phyloP scores from a whole-genome alignment of 2,797 vertebrate genomes.

The Pangasius macronema region DNA sequence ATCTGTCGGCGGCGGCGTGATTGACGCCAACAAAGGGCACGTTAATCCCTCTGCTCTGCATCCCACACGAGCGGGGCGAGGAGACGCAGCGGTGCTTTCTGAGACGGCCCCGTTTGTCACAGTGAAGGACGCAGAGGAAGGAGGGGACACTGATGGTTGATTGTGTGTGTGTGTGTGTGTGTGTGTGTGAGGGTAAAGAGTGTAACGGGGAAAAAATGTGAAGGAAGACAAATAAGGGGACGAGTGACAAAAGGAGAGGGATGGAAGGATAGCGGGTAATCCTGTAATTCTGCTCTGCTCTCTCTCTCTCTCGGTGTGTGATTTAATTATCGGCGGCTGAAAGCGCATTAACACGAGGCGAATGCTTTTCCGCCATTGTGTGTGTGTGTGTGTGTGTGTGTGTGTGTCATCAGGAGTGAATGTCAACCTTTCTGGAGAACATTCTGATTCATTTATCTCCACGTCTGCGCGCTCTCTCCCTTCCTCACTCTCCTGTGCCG shows the following conservation, averaged over 20 bases:
- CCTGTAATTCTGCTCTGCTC: slow-evolving; percentile 69
- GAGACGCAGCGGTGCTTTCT: slow-evolving; percentile 45
- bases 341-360: slow-evolving; percentile 84
- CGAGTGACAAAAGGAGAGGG: slow-evolving; percentile 64
- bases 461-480: slow-evolving; percentile 60
- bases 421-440: slow-evolving; percentile 52
- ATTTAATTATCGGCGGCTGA: slow-evolving; percentile 79
- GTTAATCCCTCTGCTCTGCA: slow-evolving; percentile 82
- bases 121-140: slow-evolving; percentile 59
- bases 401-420: slow-evolving; percentile 41
- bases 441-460: slow-evolving; percentile 74
- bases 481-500: not conserved
- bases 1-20: slow-evolving; percentile 82
- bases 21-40: slow-evolving; percentile 84
- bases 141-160: slow-evolving; percentile 14
- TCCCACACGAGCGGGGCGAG: slow-evolving; percentile 57
- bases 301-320: slow-evolving; percentile 52
- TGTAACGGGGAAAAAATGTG: not conserved
- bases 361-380: slow-evolving; percentile 71
- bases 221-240: slow-evolving; percentile 58
- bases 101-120: slow-evolving; percentile 74
- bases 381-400: slow-evolving; percentile 25
- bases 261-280: slow-evolving; percentile 74
- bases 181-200: not conserved
- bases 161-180: slow-evolving; percentile 13